Base-by-base conservation (phyloP, 2,113 vertebrate species). In the Istiophorus platypterus region DNA sequence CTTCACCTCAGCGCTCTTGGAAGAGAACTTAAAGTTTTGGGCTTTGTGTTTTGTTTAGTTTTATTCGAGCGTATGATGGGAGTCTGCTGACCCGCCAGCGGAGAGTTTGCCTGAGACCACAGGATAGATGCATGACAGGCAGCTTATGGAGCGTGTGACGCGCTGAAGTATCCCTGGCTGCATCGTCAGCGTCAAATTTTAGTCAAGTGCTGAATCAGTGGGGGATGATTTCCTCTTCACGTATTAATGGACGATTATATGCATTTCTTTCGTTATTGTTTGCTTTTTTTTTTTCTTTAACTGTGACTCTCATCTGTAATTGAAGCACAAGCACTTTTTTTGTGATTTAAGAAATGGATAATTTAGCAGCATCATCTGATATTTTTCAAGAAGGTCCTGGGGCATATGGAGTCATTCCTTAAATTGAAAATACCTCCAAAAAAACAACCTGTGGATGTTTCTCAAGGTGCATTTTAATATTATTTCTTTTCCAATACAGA, bases 281-380 rank as follows among this genome's bases (percentile, higher is more conserved):
- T 10, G 3, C 22, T 57, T 76, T 37, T 42, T 29, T 24, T 22
- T 52, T 47, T 41, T 24, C 72, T 59, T n/a, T 74, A 76, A 83
- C 62, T 82, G 75, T 70, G 68, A 84, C 62, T n/a, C 62, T 85
- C 69, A 63, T 66, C 65, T 69, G 65, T 74, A 79, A 81, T 66
- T 69, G 66, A 90, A 73, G 90, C 91, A 93, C 87, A 72, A 83
- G 90, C 90, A 90, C 90, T 92, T 56, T 91, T 90, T 39, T 59
- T 76, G 59, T 29, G 78, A 47, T 68, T 73, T 76, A 59, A 57
- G 70, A 29, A 11, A n/a, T 63, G 37, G 29, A 54, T 76, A 22
- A 7, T 61, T 51, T 18, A 67, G 6, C 13, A 20, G 9, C 15
- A 18, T 41, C 26, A 26, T 47, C 18, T 39, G 24, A 39, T 22